Conservation (phyloP, 2,888 invertebrate species). For the Acrobasis consociella region DNA sequence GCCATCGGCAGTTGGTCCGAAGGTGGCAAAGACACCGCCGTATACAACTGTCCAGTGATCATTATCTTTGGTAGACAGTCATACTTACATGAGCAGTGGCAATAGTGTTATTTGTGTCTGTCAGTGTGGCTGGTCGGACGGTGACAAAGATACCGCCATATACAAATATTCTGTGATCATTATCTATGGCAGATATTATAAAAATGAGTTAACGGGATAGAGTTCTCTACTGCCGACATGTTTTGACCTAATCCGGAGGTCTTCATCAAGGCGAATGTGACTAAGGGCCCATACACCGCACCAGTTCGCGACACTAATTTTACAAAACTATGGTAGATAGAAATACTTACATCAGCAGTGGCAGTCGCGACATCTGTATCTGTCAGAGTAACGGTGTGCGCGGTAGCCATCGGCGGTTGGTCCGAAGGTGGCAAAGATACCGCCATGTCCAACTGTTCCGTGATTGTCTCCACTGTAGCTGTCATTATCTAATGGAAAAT, state of each 20-base stretch:
- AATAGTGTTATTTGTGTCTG: slow-evolving; percentile 94
- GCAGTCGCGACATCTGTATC: slow-evolving; percentile 91
- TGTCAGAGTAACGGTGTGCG: slow-evolving; percentile 93
- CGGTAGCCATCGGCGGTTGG: slow-evolving; percentile 87
- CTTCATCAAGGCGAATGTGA: too few species aligned
- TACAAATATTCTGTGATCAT: slow-evolving; percentile 88
- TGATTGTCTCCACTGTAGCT: slow-evolving; percentile 96
- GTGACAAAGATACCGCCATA: slow-evolving; percentile 87
- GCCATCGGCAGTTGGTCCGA: slow-evolving; percentile 84
- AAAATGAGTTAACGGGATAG: too few species aligned
- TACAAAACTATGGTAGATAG: too few species aligned
- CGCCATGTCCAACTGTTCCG: slow-evolving; percentile 94
- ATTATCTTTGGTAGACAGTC: too few species aligned
- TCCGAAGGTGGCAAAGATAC: slow-evolving; percentile 90
- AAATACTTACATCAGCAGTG: slow-evolving; percentile 68
- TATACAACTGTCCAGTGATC: slow-evolving; percentile 91
- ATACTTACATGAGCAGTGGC: slow-evolving; percentile 73
- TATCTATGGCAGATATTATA: too few species aligned
- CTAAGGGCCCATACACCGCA: too few species aligned
- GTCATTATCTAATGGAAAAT: slow-evolving; percentile 93
- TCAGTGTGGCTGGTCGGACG: slow-evolving; percentile 86
- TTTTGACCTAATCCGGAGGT: too few species aligned
- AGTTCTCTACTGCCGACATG: too few species aligned
- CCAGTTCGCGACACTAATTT: too few species aligned
- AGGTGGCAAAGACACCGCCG: slow-evolving; percentile 93